A percentile compares a stretch with the other conserved stretches of the same genome.
Evolutionary conservation across 2,888 invertebrate species (phyloP).

Genomic region (Cosmia trapezina): DNA sequence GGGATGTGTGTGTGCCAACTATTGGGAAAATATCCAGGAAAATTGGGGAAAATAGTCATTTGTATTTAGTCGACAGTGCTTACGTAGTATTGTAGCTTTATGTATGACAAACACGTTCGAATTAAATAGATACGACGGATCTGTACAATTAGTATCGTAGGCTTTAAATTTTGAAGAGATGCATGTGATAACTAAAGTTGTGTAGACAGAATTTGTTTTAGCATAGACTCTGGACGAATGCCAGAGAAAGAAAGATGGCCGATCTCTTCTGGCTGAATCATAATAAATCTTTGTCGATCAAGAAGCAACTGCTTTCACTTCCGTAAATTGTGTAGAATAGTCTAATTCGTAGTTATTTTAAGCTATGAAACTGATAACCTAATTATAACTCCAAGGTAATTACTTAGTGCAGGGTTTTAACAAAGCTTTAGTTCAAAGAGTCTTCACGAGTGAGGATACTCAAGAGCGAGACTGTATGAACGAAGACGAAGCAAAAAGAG

Average conservation of each 20-base stretch:
- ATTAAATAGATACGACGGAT: constrained; percentile 40
- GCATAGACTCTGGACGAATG: constrained; percentile 16
- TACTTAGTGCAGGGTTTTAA: not conserved
- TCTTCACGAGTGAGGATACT: not conserved
- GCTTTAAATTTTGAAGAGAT: constrained; percentile 49
- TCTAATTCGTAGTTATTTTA: constrained; percentile 5
- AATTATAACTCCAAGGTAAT: not conserved
- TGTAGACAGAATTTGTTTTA: constrained; percentile 7
- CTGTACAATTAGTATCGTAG: constrained; percentile 3
- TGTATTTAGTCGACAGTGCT: constrained; percentile 67
- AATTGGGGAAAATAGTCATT: constrained; percentile 75
- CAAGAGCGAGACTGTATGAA: not conserved
- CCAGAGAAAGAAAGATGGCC: constrained; percentile 14
- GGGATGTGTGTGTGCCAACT: constrained; percentile 71
- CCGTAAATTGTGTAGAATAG: constrained; percentile 5
- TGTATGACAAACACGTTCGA: constrained; percentile 61
- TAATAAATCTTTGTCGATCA: constrained; percentile 26
- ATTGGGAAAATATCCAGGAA: constrained; percentile 76
- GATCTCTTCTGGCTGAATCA: constrained; percentile 22
- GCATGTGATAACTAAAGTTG: constrained; percentile 12
- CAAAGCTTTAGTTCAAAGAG: not conserved
- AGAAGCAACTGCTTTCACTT: not conserved
- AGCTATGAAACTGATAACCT: not conserved
- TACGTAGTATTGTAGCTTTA: constrained; percentile 42
- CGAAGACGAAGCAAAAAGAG: not conserved